These are phyloP conservation scores for Suillia variegata DNA, from an alignment of 2,888 invertebrate genomes.

Conservation along the genomic window DNA sequence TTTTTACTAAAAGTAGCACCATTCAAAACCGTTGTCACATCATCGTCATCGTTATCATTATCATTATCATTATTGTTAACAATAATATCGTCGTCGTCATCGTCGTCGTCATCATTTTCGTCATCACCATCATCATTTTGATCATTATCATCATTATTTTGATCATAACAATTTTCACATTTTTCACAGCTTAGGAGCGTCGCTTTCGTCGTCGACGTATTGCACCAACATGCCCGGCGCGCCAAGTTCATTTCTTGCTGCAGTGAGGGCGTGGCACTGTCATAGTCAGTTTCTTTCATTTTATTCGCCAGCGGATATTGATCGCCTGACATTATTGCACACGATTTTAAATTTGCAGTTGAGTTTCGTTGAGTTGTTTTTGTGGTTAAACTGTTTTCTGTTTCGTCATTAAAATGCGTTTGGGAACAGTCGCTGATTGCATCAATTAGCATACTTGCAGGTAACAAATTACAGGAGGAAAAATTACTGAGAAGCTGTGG, in stretches of 20 bases:
- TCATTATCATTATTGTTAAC: constrained; percentile 7
- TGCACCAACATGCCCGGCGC: constrained; percentile 71
- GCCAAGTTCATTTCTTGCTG: constrained; percentile 74
- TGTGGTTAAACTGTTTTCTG: background rate
- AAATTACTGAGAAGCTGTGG: background rate
- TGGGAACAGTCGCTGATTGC: constrained; percentile 11
- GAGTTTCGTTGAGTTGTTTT: too few relatives aligned
- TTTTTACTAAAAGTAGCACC: constrained; percentile 41
- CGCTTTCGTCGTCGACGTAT: background rate
- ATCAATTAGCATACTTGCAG: constrained; percentile 11
- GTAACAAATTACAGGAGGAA: too few relatives aligned
- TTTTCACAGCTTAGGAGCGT: background rate
- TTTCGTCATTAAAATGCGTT: background rate
- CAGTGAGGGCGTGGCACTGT: constrained; percentile 61
- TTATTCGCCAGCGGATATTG: constrained; percentile 13
- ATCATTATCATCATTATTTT: constrained; percentile 11
- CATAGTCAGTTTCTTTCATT: constrained; percentile 39
- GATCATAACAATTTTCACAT: background rate
- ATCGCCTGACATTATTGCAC: constrained; percentile 5
- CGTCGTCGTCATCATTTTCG: constrained; percentile 24
- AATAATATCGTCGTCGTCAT: constrained; percentile 14
- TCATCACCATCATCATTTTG: constrained; percentile 24
- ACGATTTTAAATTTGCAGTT: background rate
- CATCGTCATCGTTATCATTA: constrained; percentile 25
- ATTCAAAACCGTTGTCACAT: constrained; percentile 38